Evolutionary conservation across 2,888 invertebrate genomes (phyloP).

Genomic region (Erynnis tages): DNA sequence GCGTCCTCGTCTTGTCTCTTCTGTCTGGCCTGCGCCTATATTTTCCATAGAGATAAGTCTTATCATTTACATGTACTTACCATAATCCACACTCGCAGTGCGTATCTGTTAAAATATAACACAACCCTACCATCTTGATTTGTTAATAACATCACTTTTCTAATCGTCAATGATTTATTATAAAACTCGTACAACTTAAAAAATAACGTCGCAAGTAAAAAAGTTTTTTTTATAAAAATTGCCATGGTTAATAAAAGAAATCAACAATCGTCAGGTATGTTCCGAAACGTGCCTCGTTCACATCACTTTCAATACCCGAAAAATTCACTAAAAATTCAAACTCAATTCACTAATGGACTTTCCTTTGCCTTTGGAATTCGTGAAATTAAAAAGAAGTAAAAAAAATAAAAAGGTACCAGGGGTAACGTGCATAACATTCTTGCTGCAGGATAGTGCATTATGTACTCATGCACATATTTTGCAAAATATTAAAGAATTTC

Average conservation of each 20-base stretch:
- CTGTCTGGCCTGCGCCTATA: too few relatives aligned
- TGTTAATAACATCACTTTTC: too few relatives aligned
- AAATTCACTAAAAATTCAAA: conserved; percentile 34
- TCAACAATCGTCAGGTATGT: conserved; percentile 13
- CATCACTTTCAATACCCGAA: conserved; percentile 49
- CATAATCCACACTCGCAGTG: too few relatives aligned
- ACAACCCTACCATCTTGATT: too few relatives aligned
- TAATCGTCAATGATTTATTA: too few relatives aligned
- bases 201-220: neutral
- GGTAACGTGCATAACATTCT: conserved; percentile 77
- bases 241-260: neutral
- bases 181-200: too few relatives aligned
- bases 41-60: too few relatives aligned
- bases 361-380: conserved; percentile 60
- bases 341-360: conserved; percentile 70
- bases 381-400: conserved; percentile 53
- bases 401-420: conserved; percentile 48
- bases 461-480: conserved; percentile 76
- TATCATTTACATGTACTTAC: too few relatives aligned
- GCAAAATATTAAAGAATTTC: conserved; percentile 52
- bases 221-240: neutral
- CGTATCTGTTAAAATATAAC: too few relatives aligned
- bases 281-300: conserved; percentile 3
- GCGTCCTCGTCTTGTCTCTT: too few relatives aligned
- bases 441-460: conserved; percentile 75